These are phyloP conservation scores for Chionomys nivalis DNA, from an alignment of 2,113 vertebrate species.

Conservation along the genomic window DNA sequence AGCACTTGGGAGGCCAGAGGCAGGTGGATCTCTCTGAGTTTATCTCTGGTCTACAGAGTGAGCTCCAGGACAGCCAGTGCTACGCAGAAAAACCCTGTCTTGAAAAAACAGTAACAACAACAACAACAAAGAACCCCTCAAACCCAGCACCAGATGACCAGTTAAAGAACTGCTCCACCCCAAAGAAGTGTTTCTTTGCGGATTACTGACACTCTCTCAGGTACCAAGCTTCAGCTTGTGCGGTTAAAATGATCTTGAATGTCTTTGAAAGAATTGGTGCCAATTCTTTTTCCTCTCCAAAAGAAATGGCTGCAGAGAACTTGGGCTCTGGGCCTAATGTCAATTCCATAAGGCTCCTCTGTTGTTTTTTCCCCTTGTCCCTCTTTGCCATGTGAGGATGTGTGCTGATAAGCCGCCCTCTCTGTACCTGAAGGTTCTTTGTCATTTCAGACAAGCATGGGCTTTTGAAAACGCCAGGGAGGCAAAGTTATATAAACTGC, in stretches of 20 bases:
- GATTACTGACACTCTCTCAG: constrained; percentile 75
- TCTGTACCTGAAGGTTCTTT: constrained; percentile 64
- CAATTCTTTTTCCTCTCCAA: constrained; percentile 71
- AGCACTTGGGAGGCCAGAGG: background rate
- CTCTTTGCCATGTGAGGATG: constrained; percentile 39
- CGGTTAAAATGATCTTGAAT: constrained; percentile 75
- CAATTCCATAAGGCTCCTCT: constrained; percentile 67
- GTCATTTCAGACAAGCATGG: constrained; percentile 67
- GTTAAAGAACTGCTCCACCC: constrained; percentile 59
- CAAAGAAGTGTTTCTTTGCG: constrained; percentile 69
- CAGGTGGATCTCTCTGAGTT: background rate
- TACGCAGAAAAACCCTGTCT: background rate
- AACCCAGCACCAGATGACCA: constrained; percentile 69
- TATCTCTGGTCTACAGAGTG: background rate
- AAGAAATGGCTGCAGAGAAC: constrained; percentile 54
- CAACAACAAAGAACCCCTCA: background rate
- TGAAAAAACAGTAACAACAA: background rate
- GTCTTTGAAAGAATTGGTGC: constrained; percentile 74
- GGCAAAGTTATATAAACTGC: constrained; percentile 78
- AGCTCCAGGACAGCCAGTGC: background rate
- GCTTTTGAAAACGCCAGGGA: constrained; percentile 37
- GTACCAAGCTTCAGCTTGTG: background rate
- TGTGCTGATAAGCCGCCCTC: constrained; percentile 20
- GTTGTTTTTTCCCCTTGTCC: background rate
- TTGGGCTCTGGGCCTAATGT: constrained; percentile 74